Percentiles rank a stretch among this genome's conserved stretches.
Conservation (phyloP, 2,113 vertebrate genomes). For the Probosciger aterrimus region DNA sequence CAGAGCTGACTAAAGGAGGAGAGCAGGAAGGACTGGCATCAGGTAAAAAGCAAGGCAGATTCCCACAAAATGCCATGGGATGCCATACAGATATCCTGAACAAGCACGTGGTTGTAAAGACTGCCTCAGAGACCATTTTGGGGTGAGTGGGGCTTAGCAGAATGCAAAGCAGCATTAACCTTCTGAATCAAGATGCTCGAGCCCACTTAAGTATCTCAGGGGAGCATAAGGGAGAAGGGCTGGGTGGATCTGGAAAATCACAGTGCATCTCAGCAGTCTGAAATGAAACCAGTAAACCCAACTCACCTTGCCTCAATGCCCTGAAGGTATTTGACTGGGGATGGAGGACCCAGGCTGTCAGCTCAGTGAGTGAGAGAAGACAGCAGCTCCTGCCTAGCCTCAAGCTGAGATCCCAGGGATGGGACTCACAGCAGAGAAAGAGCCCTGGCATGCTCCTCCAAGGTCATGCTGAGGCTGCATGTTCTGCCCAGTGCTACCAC, state of each 20-base stretch:
- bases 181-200: neutral
- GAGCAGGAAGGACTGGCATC: neutral
- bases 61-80: neutral
- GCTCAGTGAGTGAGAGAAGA: neutral
- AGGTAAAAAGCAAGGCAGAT: neutral
- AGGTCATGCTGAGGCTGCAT: neutral
- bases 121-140: neutral
- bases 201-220: neutral
- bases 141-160: neutral
- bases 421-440: neutral
- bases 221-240: neutral
- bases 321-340: neutral
- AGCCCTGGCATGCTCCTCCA: neutral
- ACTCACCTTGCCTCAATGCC: neutral
- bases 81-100: neutral
- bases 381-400: neutral
- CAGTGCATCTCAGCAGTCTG: neutral
- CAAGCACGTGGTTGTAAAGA: accelerated
- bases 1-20: neutral
- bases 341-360: neutral
- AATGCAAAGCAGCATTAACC: neutral
- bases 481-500: neutral
- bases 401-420: neutral
- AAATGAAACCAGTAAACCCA: neutral
- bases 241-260: neutral